phyloP scores from a whole-genome alignment of 2,888 invertebrate species.

The Euspilapteryx auroguttella region DNA sequence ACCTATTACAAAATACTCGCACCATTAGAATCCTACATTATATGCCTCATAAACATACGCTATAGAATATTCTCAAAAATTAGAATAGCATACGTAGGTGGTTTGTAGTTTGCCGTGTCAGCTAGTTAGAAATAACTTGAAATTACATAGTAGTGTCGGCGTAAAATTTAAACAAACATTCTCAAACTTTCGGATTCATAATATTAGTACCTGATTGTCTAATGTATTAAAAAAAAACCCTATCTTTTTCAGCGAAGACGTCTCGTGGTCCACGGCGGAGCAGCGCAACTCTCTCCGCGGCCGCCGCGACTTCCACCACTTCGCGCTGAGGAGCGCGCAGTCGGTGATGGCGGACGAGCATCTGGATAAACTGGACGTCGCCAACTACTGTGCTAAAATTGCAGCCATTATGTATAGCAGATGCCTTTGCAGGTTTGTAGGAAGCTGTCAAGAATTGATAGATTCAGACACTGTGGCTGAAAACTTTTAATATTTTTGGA shows the following conservation, averaged over 20 bases:
- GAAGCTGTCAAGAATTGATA: slow-evolving; percentile 6
- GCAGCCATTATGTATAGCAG: slow-evolving; percentile 23
- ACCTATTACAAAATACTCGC: too few species aligned
- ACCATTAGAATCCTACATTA: too few species aligned
- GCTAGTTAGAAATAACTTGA: too few species aligned
- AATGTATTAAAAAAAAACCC: background rate
- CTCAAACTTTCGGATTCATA: too few species aligned
- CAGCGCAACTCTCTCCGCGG: slow-evolving; percentile 51
- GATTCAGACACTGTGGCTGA: too few species aligned
- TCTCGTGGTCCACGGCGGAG: slow-evolving; percentile 53
- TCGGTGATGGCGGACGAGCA: slow-evolving; percentile 24
- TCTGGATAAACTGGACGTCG: slow-evolving; percentile 14
- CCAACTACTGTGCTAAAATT: slow-evolving; percentile 15
- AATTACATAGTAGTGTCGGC: too few species aligned
- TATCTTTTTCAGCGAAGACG: slow-evolving; percentile 31
- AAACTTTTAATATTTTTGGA: too few species aligned
- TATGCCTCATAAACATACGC: too few species aligned
- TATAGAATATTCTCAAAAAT: too few species aligned
- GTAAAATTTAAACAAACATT: too few species aligned
- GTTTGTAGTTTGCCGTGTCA: too few species aligned
- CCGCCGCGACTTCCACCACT: slow-evolving; percentile 59
- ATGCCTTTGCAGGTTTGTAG: slow-evolving; percentile 26
- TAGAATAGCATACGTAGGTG: background rate
- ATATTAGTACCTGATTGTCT: too few species aligned
- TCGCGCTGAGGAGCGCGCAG: slow-evolving; percentile 38